Evolutionary conservation across 2,888 invertebrate species (phyloP).

Genomic region (Pristionchus arcanus): DNA sequence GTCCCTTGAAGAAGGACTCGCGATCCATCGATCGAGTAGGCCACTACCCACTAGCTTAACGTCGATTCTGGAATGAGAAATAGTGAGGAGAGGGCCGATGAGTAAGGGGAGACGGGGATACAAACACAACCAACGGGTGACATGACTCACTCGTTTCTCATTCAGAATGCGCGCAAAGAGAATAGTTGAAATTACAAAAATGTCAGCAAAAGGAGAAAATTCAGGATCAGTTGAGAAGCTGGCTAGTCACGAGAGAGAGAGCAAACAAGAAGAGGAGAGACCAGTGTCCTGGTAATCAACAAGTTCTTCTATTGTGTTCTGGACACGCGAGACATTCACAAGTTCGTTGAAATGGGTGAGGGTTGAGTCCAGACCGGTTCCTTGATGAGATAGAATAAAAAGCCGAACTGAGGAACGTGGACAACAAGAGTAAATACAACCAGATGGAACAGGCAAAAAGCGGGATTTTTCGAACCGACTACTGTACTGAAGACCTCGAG

Average conservation of each 20-base stretch:
- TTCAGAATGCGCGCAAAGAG: background rate
- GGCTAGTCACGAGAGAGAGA: constrained; percentile 23
- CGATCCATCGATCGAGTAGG: constrained; percentile 60
- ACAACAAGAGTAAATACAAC: background rate
- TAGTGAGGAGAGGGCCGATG: constrained; percentile 20
- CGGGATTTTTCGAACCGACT: background rate
- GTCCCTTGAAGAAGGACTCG: constrained; percentile 65
- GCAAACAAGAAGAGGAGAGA: constrained; percentile 27
- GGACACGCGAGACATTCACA: constrained; percentile 10
- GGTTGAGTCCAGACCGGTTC: constrained; percentile 7
- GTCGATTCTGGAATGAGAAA: constrained; percentile 20
- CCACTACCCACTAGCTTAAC: constrained; percentile 9
- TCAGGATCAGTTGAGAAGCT: background rate
- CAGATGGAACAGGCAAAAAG: background rate
- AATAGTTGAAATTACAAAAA: background rate
- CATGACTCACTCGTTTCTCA: constrained; percentile 19
- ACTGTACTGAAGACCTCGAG: background rate
- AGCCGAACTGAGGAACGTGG: background rate
- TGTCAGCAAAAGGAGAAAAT: background rate
- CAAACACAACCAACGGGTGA: constrained; percentile 43
- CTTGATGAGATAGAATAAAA: background rate
- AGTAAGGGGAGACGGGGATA: constrained; percentile 42
- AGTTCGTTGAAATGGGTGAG: background rate
- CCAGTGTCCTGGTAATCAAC: constrained; percentile 1
- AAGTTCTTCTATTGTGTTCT: background rate